Evolutionary conservation across 2,888 invertebrate species (phyloP), one percentile per base, ranked within the genome.

Genomic region (Caenorhabditis parvicauda): DNA sequence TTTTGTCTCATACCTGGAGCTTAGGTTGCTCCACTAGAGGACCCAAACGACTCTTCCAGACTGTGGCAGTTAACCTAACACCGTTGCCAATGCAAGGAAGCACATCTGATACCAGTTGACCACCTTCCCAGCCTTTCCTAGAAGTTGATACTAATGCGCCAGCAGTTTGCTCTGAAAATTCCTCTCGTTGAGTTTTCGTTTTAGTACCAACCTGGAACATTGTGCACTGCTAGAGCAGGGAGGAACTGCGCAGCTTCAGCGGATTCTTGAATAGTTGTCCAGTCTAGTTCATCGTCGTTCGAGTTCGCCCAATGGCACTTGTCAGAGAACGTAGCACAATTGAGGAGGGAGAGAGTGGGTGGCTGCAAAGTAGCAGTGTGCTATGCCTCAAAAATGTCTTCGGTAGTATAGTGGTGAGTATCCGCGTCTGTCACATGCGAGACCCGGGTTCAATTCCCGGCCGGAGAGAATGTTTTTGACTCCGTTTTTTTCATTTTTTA

Each of bases 381-480:
- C 21, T 17, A 22, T 44, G 6, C 25, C 32, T 50, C 54, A 24
- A 47, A 37, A 47, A n/a, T 42, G 9, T n/a, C n/a, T n/a, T 67
- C 64, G 68, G 61, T 72, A 69, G 69, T 72, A 68, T 72, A 72
- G 69, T 72, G 71, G 69, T 72, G 48, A 69, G 67, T 69, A 72
- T 69, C 69, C 69, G 67, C 67, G 69, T 59, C 69, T 69, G 69
- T 69, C 69, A 72, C 69, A 59, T 69, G 69, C 69, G 72, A 69
- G 69, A 69, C 69, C 69, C 69, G 71, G 71, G 69, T 69, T 69
- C 69, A 64, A 69, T 69, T 68, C 69, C 69, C 69, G 69, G 69
- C 70, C 72, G 60, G 71, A 67, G 70, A 69, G 71, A 55, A 55
- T 3, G 7, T 54, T 55, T 54, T 55, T 47, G 29, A 9, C 28